Percentiles rank a stretch among this genome's conserved stretches.
Conservation (phyloP, 2,797 vertebrate genomes). For the Oreortyx pictus region DNA sequence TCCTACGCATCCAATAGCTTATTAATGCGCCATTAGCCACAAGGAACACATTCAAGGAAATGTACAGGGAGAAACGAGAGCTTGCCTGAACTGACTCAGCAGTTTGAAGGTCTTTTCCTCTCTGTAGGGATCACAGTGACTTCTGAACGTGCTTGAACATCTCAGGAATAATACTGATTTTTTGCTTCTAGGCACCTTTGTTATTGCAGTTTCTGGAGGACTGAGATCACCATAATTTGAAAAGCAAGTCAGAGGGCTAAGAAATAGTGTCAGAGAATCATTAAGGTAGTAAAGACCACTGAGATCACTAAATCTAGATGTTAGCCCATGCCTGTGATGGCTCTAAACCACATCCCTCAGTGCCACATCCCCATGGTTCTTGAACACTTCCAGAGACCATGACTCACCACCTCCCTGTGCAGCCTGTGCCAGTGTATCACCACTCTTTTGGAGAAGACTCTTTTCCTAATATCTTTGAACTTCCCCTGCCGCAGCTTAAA, state of each 20-base stretch:
- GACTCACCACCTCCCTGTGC: too few species aligned
- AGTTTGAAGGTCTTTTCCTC: constrained; percentile 32
- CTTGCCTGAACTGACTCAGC: constrained; percentile 47
- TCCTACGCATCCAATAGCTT: constrained; percentile 2
- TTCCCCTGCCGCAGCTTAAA: too few species aligned
- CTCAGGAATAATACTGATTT: background rate
- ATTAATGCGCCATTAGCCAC: constrained; percentile 27
- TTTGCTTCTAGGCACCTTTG: background rate
- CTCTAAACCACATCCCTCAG: too few species aligned
- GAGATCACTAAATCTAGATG: too few species aligned
- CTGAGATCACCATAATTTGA: background rate
- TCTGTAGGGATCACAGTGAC: background rate
- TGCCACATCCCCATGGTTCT: too few species aligned
- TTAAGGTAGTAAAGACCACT: too few species aligned
- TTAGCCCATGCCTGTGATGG: too few species aligned
- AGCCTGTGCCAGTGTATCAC: too few species aligned
- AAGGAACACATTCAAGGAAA: constrained; percentile 26
- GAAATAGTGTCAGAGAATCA: background rate
- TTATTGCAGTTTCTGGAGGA: background rate
- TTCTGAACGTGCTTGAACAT: background rate
- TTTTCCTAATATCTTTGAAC: too few species aligned
- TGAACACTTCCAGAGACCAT: too few species aligned
- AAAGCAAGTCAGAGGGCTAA: background rate
- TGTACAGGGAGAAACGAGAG: background rate
- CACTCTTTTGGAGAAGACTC: too few species aligned